Base-by-base conservation (phyloP, 2,888 invertebrate genomes). In the Drosophila algonquin region DNA sequence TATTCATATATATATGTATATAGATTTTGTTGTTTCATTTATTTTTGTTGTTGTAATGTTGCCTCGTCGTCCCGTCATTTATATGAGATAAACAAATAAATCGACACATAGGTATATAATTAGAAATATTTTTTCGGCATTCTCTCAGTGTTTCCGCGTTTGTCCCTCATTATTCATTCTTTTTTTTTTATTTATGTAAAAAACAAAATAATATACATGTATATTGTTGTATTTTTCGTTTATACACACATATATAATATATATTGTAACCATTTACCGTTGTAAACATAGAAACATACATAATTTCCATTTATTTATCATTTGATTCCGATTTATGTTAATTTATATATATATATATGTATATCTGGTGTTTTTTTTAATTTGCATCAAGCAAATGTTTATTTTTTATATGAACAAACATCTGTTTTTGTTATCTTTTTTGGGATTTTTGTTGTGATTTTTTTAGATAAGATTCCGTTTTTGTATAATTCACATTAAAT, bases 261-360 rank as follows among this genome's bases (percentile, higher is more conserved):
- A 77, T 72, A 45, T 72, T 81, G 74, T 80, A 81, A 80, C 82
- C 82, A 81, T 82, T 81, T 81, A 80, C 80, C 80, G 76, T 71
- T 77, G 73, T 87, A 85, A 84, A 84, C 85, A 87, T 73, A 72
- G 67, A 76, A 63, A 76, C 56, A 71, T 64, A 75, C 54, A 71
- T 76, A 63, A 63, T 63, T 56, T 69, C 61, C 63, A 56, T 59
- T 51, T 67, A 73, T 73, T 63, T 71, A 72, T 63, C 47, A 63
- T 62, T 68, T 69, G 57, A 69, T 69, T 68, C 40, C 52, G 68
- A 68, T 68, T 67, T 67, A 67, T 68, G 69, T 73, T 72, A 59
- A 54, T 72, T 73, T 71, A 58, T 58, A 63, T 53, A 53, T 63
- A 56, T 58, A 61, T 57, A 60, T 48, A 48, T 48, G 47, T 46